phyloP scores from a whole-genome alignment of 2,797 vertebrate species.

The Eidolon dupreanum region DNA sequence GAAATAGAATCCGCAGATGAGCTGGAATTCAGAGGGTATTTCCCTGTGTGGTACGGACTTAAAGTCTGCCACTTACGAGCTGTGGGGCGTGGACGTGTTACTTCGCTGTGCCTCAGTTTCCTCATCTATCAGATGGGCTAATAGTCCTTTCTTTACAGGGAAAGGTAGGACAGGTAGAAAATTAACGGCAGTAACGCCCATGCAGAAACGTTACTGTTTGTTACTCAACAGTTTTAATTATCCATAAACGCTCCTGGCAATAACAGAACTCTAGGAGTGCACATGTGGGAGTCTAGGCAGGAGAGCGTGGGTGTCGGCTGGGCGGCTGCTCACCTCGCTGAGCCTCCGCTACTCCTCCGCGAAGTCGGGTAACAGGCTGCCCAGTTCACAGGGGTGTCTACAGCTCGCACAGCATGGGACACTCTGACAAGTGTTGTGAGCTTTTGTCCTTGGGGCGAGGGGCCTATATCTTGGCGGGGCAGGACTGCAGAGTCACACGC shows the following conservation, averaged over 20 bases:
- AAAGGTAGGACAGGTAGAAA: neutral
- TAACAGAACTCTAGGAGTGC: no score
- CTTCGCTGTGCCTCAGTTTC: neutral
- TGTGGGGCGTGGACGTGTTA: neutral
- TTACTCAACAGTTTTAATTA: neutral
- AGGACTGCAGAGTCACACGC: neutral
- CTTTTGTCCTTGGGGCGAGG: neutral
- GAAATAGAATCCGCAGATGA: neutral
- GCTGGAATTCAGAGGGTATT: neutral
- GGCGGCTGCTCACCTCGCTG: rapidly evolving
- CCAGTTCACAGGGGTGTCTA: rapidly evolving
- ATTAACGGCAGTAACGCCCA: neutral
- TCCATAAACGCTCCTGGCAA: neutral
- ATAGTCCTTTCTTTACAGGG: neutral
- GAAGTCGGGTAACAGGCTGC: neutral
- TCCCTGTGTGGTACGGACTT: neutral
- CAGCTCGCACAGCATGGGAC: rapidly evolving
- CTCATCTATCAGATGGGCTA: neutral
- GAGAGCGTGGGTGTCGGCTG: rapidly evolving
- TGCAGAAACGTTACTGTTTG: neutral
- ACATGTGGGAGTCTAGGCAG: neutral
- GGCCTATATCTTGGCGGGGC: neutral
- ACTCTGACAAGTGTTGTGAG: neutral
- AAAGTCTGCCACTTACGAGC: neutral
- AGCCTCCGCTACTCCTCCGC: neutral